Percentiles rank a stretch among this genome's conserved stretches.
phyloP scores from a whole-genome alignment of 1,140 invertebrate species.

The Atta colombica region DNA sequence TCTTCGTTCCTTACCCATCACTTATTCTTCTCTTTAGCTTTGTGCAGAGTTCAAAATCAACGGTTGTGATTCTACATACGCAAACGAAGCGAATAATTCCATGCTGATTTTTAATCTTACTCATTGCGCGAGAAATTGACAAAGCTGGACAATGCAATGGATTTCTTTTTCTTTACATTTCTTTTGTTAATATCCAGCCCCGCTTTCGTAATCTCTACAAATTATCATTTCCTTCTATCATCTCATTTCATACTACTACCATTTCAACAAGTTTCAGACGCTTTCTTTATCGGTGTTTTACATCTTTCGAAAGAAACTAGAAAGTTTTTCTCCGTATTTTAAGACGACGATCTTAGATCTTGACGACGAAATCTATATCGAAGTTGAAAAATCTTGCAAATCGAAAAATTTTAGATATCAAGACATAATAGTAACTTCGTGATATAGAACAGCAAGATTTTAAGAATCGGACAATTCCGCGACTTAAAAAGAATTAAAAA shows the following conservation, averaged over 20 bases:
- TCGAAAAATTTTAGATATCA: neutral
- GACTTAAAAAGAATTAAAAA: neutral
- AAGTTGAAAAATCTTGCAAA: slow-evolving; percentile 28
- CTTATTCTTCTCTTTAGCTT: slow-evolving; percentile 31
- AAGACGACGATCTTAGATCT: neutral
- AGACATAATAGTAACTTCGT: neutral
- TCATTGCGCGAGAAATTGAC: neutral
- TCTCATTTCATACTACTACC: slow-evolving; percentile 3
- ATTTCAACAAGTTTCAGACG: neutral
- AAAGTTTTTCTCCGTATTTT: slow-evolving; percentile 22
- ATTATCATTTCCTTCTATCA: neutral
- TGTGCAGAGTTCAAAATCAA: slow-evolving; percentile 52
- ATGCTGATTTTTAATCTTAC: neutral
- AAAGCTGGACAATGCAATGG: neutral
- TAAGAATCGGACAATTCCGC: slow-evolving; percentile 6
- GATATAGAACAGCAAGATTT: slow-evolving; percentile 20
- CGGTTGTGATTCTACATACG: slow-evolving; percentile 34
- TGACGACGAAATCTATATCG: neutral
- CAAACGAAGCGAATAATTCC: slow-evolving; percentile 47
- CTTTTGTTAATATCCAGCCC: neutral
- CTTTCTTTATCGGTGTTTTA: slow-evolving; percentile 21
- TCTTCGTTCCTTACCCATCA: neutral
- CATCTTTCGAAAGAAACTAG: slow-evolving; percentile 9
- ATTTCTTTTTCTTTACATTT: neutral
- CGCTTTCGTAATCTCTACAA: neutral